Base-by-base conservation (phyloP, 2,888 invertebrate genomes). In the Acrobasis repandana region DNA sequence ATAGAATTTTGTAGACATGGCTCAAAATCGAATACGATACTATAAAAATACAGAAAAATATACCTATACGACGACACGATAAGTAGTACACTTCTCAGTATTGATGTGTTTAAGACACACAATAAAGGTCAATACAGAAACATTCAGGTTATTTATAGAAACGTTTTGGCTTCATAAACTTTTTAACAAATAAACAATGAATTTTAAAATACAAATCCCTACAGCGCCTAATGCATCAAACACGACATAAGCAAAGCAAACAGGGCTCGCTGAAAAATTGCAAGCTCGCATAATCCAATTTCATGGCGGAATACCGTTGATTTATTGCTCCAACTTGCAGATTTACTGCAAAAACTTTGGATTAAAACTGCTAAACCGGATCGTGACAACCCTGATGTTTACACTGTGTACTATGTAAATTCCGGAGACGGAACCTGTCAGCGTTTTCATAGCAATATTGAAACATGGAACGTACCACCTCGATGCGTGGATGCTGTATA, bases 341-440 rank as follows among this genome's bases (percentile, higher is more conserved):
- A 58, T 58, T 58, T 58, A 58, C 58, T 49, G 49, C 58, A 20
- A 50, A 58, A 58, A 58, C 58, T 49, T 63, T 56, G 50, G 20
- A 59, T 65, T 62, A 63, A 63, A 62, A 47, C 61, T 61, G 56
- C 36, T 51, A 61, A 61, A 38, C 59, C 62, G 63, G 63, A 65
- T 64, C 61, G 74, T 67, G 82, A 74, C 74, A 81, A 70, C 86
- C 86, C 86, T 86, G 74, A 60, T 60, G 61, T 75, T 67, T 72
- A 75, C 74, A 77, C 70, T 74, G 74, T 73, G 74, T 76, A 75
- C 77, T 77, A 85, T 86, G 83, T 80, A 81, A 85, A 85, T 83
- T 68, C 65, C 67, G 69, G 66, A 73, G 81, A 81, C 77, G 76
- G 76, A 76, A 74, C 74, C 77, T 74, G 80, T 85, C 83, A 83